These are phyloP conservation scores for Apostichopus japonicus DNA, from an alignment of 35 echinoderm and acorn worm genomes.

Conservation along the genomic window DNA sequence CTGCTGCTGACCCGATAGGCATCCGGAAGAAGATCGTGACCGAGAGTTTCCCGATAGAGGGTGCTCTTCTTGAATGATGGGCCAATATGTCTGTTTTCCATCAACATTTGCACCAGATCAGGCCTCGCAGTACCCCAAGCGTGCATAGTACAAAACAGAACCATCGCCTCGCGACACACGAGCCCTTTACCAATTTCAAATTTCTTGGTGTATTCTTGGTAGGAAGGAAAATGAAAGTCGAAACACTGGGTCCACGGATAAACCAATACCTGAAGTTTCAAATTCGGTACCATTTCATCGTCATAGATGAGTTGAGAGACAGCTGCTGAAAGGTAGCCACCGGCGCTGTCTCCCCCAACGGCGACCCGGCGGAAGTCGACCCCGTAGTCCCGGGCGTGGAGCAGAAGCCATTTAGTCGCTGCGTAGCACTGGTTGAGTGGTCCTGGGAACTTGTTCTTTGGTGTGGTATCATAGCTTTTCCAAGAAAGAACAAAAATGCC, in stretches of 20 bases:
- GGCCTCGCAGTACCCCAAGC: not conserved
- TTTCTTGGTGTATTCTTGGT: constrained; percentile 21
- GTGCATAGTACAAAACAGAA: not conserved
- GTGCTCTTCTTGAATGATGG: not conserved
- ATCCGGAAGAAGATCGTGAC: not conserved
- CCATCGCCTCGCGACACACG: not conserved
- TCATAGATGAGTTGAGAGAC: constrained; percentile 46
- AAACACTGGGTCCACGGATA: constrained; percentile 55
- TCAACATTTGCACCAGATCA: not conserved
- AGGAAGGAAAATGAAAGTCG: constrained; percentile 30
- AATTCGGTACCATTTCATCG: constrained; percentile 44
- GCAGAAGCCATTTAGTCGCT: constrained; percentile 62
- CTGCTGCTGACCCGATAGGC: not conserved
- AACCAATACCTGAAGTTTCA: constrained; percentile 54
- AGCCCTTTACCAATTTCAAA: not conserved
- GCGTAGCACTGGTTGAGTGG: constrained; percentile 34
- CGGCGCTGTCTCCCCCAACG: constrained; percentile 61
- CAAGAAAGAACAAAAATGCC: no score
- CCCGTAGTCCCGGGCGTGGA: constrained; percentile 36
- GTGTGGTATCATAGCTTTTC: constrained; percentile 45
- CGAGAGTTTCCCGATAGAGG: not conserved
- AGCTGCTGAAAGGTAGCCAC: constrained; percentile 36
- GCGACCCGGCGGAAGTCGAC: constrained; percentile 30
- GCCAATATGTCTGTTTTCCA: constrained; percentile 20
- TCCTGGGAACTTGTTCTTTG: constrained; percentile 44